Evolutionary conservation across 53 echinoderm and acorn worm genomes (phyloP), one percentile per base, ranked within the genome.

Genomic region (Luidia sarsii): DNA sequence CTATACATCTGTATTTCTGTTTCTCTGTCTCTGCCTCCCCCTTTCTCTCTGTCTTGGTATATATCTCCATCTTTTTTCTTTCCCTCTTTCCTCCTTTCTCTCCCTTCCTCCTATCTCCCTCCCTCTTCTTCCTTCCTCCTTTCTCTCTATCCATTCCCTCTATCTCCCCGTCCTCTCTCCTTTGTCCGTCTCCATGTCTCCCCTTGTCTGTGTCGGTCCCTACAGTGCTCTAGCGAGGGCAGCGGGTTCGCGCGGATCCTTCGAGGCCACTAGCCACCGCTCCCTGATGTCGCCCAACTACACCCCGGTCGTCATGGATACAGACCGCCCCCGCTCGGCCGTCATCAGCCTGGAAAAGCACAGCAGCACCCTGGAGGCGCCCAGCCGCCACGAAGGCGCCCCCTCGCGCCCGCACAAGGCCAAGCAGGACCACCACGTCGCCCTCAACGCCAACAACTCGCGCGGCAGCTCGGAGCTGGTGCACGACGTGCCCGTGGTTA

Each of bases 401-500:
- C 7, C 32, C 59, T 59, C 59, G 59, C 30, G 59, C 59, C 10
- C 59, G 30, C 7, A 10, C 59, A 30, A 29, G 59, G 30, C 59
- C 32, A 59, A 59, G 37, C 1, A 2, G 3, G 21, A 39, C n/a
- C 24, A 53, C 21, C 32, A 56, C 37, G 27, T 56, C 27, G 72
- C 72, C 72, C 72, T 72, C 56, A 72, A 72, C 37, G 72, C 56
- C 72, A 72, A 72, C 72, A 72, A 72, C 72, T 72, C 72, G 2
- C 21, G 56, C 15, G 72, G 72, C n/a, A 72, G 72, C 21, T 72
- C 72, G 7, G 56, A 72, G 1, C 38, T 72, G 32, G 56, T 52
- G 19, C 72, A 72, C 5, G 72, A 55, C 54, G 54, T 72, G 54
- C 72, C 72, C 14, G 35, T 54, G 25, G 21, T 72, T 23, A 55